These are phyloP conservation scores for Gambusia affinis DNA, from an alignment of 2,113 vertebrate genomes.

Conservation along the genomic window DNA sequence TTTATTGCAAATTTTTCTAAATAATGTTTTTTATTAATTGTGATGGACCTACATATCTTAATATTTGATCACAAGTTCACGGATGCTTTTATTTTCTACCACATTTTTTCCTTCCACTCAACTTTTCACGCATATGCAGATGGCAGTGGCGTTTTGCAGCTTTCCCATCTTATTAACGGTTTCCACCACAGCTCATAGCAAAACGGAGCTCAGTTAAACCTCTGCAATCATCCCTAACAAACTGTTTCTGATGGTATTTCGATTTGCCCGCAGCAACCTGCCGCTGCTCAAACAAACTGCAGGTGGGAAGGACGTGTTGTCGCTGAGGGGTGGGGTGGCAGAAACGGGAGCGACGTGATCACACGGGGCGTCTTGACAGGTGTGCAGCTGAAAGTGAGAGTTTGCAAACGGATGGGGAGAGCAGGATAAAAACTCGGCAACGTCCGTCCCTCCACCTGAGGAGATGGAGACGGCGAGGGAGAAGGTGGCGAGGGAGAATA, in stretches of 20 bases:
- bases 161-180: not conserved
- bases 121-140: not conserved
- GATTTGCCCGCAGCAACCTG: not conserved
- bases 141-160: not conserved
- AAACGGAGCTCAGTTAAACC: not conserved
- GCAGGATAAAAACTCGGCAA: slow-evolving; percentile 15
- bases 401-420: slow-evolving; percentile 5
- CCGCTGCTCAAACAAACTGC: not conserved
- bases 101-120: not conserved
- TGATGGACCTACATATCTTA: not conserved
- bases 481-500: slow-evolving; percentile 24
- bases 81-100: not conserved
- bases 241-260: not conserved
- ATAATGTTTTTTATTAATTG: not conserved
- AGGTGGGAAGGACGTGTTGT: not conserved
- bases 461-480: slow-evolving; percentile 20
- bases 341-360: slow-evolving; percentile 32
- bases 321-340: slow-evolving; percentile 21
- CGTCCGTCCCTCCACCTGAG: not conserved
- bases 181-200: not conserved
- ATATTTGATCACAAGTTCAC: not conserved
- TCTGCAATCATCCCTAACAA: not conserved
- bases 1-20: not conserved
- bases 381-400: slow-evolving; percentile 14
- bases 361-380: slow-evolving; percentile 29